Evolutionary conservation across 92 coral and sea anemone genomes (phyloP).

Genomic region (Actinernus sp.): DNA sequence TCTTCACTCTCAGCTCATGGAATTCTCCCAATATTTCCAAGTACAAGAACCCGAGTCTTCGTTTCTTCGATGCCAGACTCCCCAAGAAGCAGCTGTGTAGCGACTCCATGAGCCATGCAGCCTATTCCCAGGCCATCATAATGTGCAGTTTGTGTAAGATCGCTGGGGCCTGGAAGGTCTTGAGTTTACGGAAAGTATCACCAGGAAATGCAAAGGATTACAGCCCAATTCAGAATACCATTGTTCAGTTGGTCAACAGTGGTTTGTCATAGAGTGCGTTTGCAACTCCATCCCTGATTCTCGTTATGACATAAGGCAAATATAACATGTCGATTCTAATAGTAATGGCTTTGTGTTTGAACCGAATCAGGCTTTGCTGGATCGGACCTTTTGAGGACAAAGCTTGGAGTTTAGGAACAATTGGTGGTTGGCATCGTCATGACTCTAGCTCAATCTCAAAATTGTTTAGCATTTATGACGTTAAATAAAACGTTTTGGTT

Average conservation of each 20-base stretch:
- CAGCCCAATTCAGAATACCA: constrained; percentile 57
- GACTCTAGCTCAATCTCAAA: too few relatives aligned
- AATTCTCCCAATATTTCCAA: constrained; percentile 88
- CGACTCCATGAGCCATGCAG: constrained; percentile 86
- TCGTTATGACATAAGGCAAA: too few relatives aligned
- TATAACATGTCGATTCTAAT: too few relatives aligned
- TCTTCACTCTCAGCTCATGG: constrained; percentile 95
- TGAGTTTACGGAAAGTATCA: constrained; percentile 74
- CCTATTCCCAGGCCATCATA: constrained; percentile 92
- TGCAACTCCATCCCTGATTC: too few relatives aligned
- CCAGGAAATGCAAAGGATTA: constrained; percentile 88
- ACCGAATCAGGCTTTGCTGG: too few relatives aligned
- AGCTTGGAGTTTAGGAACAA: too few relatives aligned
- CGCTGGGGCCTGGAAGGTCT: constrained; percentile 86
- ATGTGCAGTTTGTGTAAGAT: constrained; percentile 90
- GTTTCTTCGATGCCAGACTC: constrained; percentile 80
- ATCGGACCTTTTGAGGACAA: too few relatives aligned
- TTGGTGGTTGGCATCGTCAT: too few relatives aligned
- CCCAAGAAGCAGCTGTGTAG: constrained; percentile 91
- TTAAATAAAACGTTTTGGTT: too few relatives aligned
- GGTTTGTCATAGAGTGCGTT: constrained; percentile 53
- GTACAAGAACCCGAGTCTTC: constrained; percentile 85
- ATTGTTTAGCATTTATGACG: too few relatives aligned
- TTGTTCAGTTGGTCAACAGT: constrained; percentile 48
- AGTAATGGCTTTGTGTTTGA: too few relatives aligned